Base-by-base conservation (phyloP, 2,797 vertebrate species). In the Taeniopygia guttata region DNA sequence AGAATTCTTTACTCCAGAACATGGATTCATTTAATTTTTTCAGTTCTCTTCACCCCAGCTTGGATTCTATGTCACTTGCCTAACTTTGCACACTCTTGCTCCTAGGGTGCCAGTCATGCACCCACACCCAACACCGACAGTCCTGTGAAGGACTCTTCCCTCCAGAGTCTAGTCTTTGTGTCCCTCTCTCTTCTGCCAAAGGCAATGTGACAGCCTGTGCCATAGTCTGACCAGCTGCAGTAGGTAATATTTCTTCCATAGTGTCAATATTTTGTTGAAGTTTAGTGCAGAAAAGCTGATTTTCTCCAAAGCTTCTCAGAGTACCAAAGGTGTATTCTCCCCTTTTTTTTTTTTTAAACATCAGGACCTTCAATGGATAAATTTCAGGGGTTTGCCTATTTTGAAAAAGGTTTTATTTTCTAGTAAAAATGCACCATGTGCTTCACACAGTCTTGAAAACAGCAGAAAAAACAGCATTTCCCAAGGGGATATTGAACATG, bases 401-500 rank as follows among this genome's bases (percentile, higher is more conserved):
- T 16, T 11, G 13, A 64, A 72, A 55, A 70, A 54, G 13, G 10
- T 11, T 74, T 62, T 40, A 59, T 84, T 86, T 95, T 89, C 55
- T 84, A 30, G 42, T 60, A 72, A 89, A 92, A 94, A 85, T 46
- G 30, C 38, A 49, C 32, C 0, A 5, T 14, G 73, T 72, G 26
- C 67, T 90, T 90, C 84, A 81, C 32, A 36, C 13, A 60, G 60
- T 49, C 68, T 80, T 59, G 56, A 59, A 59, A 59, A 38, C 17
- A 38, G 56, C 56, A 59, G 74, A 91, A 67, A 95, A 95, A 86
- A 95, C 48, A 88, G 40, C 4, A 15, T 91, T 96, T 96, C 91
- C 93, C 88, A 93, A 94, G 77, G 88, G 88, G 59, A 22, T 88
- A 52, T 66, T 30, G 85, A 93, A 96, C 96, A 38, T 87, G 96